Base-by-base conservation (phyloP, 2,888 invertebrate genomes). In the Ganaspis brasiliensis region DNA sequence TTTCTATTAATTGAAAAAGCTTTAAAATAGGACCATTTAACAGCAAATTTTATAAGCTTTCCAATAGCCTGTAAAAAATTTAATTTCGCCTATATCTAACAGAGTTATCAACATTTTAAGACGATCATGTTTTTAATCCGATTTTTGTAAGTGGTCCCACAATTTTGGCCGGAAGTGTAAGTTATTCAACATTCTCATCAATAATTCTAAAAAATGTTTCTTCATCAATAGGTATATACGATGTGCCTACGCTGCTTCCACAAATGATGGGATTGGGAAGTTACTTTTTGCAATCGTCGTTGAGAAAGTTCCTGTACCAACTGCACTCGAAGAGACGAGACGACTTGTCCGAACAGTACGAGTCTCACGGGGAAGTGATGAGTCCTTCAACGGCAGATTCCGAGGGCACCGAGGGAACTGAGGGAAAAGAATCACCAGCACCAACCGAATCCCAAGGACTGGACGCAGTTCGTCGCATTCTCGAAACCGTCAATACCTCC, bases 401-500 rank as follows among this genome's bases (percentile, higher is more conserved):
- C 0, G 94, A 95, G 87, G 94, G 94, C 79, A 91, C 93, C 79
- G 94, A 94, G 87, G 93, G 94, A 0, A 93, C 93, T 0, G 95
- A 94, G 82, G 94, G 89, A 31, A 89, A 89, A 49, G 90, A 90
- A 63, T 91, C 91, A 1, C 90, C 91, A 0, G 87, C 86, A 3
- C 86, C 89, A 0, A 81, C 85, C 16, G 87, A 87, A 45, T 92
- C 92, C 57, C 93, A 93, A 79, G 93, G 93, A 82, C 92, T 95
- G 75, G 93, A 94, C 81, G 94, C 93, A 52, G 95, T 96, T 52
- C 95, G 96, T 88, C 93, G 95, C 75, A 95, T 96, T 84, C 91
- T 96, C 83, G 95, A 96, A 89, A 95, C 95, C 10, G 96, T 96
- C 14, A 96, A 94, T 89, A 94, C 95, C 14, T 95, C 95, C 0